Conservation (phyloP, 2,797 vertebrate genomes). For the Percopsis omiscomaycus region DNA sequence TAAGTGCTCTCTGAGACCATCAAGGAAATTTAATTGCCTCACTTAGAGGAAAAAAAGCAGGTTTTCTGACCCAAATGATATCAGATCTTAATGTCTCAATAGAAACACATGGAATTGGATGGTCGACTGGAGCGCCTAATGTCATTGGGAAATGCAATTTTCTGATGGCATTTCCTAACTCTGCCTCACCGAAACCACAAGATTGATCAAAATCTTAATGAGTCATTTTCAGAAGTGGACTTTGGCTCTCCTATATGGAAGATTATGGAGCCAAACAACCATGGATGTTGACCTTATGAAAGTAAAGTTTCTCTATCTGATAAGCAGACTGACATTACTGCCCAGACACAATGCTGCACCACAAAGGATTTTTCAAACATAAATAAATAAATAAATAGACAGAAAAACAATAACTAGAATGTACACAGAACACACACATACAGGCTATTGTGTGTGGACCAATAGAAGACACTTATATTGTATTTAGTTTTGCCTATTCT, state of each 20-base stretch:
- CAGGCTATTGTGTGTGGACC: not conserved
- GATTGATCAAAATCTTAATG: slow-evolving; percentile 98
- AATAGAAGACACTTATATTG: too few species aligned
- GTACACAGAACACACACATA: not conserved
- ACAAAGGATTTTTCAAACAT: slow-evolving; percentile 21
- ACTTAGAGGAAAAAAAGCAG: slow-evolving; percentile 84
- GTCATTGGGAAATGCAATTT: slow-evolving; percentile 99
- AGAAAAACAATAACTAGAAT: slow-evolving; percentile 17
- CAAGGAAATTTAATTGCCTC: slow-evolving; percentile 99
- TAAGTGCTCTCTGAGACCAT: slow-evolving; percentile 99
- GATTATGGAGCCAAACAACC: slow-evolving; percentile 77
- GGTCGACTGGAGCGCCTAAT: slow-evolving; percentile 91
- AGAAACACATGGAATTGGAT: slow-evolving; percentile 98
- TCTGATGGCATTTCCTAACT: slow-evolving; percentile 95
- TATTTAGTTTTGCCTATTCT: too few species aligned
- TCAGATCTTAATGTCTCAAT: slow-evolving; percentile 98
- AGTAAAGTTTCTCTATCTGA: slow-evolving; percentile 57
- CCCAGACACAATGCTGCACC: slow-evolving; percentile 17
- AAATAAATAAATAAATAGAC: slow-evolving; percentile 11
- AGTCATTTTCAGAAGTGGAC: slow-evolving; percentile 92
- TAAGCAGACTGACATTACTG: slow-evolving; percentile 46
- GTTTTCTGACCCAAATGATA: slow-evolving; percentile 98
- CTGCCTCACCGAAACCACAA: slow-evolving; percentile 89
- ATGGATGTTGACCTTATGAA: slow-evolving; percentile 74
- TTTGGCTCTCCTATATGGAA: slow-evolving; percentile 76